Evolutionary conservation across 2,888 invertebrate species (phyloP).

Genomic region (Pammene aurita): DNA sequence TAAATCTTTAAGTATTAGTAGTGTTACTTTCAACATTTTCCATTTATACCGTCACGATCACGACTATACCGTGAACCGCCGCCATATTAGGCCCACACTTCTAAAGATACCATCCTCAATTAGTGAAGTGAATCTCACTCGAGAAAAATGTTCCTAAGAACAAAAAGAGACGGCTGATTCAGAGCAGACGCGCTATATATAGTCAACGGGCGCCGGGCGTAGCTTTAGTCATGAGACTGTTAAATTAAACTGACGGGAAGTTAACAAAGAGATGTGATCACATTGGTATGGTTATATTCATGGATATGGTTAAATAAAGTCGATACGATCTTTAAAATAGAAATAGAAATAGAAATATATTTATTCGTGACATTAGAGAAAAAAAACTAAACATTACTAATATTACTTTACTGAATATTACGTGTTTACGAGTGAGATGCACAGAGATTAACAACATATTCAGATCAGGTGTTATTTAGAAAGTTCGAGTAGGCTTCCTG

Average conservation of each 20-base stretch:
- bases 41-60: not conserved
- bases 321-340: no score
- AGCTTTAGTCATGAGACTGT: constrained; percentile 30
- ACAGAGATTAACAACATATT: no score
- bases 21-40: not conserved
- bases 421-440: no score
- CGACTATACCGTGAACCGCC: no score
- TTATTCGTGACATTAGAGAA: no score
- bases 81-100: constrained; percentile 1
- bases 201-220: constrained; percentile 19
- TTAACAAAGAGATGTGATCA: constrained; percentile 6
- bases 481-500: no score
- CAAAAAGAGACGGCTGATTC: constrained; percentile 26
- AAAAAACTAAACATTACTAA: no score
- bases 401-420: no score
- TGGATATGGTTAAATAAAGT: not conserved
- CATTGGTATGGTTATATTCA: not conserved
- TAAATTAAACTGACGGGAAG: constrained; percentile 13
- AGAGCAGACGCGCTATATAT: constrained; percentile 35
- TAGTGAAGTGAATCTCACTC: constrained; percentile 10
- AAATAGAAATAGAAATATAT: no score
- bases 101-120: constrained; percentile 20
- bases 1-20: no score
- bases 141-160: constrained; percentile 29
- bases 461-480: no score